phyloP scores from a whole-genome alignment of 2,888 invertebrate genomes.

The Polydrusus tereticollis region DNA sequence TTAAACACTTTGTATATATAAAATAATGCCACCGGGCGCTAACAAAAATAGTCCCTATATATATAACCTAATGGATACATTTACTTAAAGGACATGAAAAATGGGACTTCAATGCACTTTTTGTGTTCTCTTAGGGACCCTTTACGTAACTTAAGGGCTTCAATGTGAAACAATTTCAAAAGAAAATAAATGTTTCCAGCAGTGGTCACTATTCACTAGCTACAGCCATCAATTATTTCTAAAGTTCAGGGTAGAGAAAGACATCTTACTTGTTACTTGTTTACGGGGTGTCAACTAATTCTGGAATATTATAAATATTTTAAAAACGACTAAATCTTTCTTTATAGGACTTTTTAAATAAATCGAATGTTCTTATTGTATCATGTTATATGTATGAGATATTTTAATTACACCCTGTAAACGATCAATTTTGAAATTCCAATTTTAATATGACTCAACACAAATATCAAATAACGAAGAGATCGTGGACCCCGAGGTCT shows the following conservation, averaged over 20 bases:
- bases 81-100: slow-evolving; percentile 47
- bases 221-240: slow-evolving; percentile 61
- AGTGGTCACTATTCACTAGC: slow-evolving; percentile 60
- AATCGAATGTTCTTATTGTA: no score
- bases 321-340: no score
- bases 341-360: no score
- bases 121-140: slow-evolving; percentile 58
- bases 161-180: slow-evolving; percentile 50
- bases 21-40: no score
- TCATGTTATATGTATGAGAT: no score
- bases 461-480: slow-evolving; percentile 44
- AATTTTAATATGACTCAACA: slow-evolving; percentile 30
- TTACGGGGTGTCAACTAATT: no score
- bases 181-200: slow-evolving; percentile 64
- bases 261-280: neutral
- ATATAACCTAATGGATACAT: slow-evolving; percentile 1
- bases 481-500: slow-evolving; percentile 60
- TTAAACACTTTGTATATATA: no score
- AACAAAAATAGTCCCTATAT: no score
- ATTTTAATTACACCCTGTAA: neutral
- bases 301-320: no score
- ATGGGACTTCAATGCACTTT: slow-evolving; percentile 61
- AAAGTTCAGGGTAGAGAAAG: slow-evolving; percentile 31
- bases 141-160: slow-evolving; percentile 20
- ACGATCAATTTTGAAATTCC: neutral